Evolutionary conservation across 2,113 vertebrate species (phyloP).

Genomic region (Zosterops lateralis): DNA sequence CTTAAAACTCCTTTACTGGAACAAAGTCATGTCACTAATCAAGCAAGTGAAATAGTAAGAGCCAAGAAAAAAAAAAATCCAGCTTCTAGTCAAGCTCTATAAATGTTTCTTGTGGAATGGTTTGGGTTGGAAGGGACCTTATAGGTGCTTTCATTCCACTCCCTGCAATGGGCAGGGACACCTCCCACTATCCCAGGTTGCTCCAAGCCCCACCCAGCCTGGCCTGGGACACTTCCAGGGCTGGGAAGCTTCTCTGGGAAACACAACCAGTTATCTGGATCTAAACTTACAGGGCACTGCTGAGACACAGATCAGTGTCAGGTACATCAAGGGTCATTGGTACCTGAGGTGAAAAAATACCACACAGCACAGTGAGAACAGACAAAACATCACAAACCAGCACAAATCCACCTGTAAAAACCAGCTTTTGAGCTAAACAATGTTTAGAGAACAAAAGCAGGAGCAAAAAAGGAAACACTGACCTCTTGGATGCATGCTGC

Average conservation of each 20-base stretch:
- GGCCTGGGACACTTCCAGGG: neutral
- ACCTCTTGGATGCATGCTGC: neutral
- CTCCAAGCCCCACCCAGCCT: neutral
- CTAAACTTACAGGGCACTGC: neutral
- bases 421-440: neutral
- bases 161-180: neutral
- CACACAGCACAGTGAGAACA: accelerated
- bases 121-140: neutral
- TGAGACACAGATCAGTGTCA: neutral
- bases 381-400: neutral
- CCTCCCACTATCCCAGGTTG: neutral
- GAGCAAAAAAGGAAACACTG: neutral
- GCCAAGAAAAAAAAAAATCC: neutral
- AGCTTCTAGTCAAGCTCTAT: neutral
- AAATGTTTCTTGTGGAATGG: neutral
- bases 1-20: neutral
- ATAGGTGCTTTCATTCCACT: neutral
- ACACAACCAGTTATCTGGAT: neutral
- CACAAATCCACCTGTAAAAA: neutral
- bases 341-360: neutral
- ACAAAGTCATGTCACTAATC: neutral
- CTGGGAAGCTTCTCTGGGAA: neutral
- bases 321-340: neutral
- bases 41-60: neutral
- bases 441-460: neutral